Conservation (phyloP, 2,113 vertebrate species). For the Tychaedon coryphoeus region DNA sequence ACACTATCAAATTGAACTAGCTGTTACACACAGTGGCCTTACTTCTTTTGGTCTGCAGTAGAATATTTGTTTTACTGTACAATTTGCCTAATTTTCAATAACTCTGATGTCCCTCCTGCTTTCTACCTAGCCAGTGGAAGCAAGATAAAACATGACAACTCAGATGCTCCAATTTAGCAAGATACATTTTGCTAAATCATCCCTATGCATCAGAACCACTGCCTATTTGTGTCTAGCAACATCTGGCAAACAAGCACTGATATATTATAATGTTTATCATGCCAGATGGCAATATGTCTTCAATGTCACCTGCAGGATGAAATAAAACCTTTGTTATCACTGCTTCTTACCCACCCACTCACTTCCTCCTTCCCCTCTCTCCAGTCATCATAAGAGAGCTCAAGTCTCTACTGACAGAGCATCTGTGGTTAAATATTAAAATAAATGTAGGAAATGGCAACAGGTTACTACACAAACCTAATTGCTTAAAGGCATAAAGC, state of each 20-base stretch:
- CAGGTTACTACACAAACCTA: neutral
- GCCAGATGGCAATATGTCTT: constrained; percentile 74
- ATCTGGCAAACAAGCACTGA: constrained; percentile 78
- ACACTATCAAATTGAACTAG: neutral
- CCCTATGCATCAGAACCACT: constrained; percentile 49
- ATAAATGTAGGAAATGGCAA: constrained; percentile 13
- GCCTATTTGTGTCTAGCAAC: constrained; percentile 62
- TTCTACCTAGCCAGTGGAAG: constrained; percentile 40
- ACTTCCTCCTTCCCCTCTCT: neutral
- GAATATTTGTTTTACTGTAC: neutral
- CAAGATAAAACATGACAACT: constrained; percentile 24
- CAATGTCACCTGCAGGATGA: constrained; percentile 73
- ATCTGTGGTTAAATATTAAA: constrained; percentile 20
- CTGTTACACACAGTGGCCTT: neutral
- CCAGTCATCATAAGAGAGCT: neutral
- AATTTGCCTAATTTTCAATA: constrained; percentile 28
- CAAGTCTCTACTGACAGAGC: neutral
- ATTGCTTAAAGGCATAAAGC: neutral
- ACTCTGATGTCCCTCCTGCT: neutral
- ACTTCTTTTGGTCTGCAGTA: neutral
- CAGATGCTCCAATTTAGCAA: constrained; percentile 56
- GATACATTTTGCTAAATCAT: constrained; percentile 69
- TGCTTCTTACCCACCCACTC: neutral
- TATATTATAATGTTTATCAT: constrained; percentile 69
- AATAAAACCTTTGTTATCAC: constrained; percentile 43